phyloP scores from a whole-genome alignment of 1,140 invertebrate species.

The Aporrectodea caliginosa region DNA sequence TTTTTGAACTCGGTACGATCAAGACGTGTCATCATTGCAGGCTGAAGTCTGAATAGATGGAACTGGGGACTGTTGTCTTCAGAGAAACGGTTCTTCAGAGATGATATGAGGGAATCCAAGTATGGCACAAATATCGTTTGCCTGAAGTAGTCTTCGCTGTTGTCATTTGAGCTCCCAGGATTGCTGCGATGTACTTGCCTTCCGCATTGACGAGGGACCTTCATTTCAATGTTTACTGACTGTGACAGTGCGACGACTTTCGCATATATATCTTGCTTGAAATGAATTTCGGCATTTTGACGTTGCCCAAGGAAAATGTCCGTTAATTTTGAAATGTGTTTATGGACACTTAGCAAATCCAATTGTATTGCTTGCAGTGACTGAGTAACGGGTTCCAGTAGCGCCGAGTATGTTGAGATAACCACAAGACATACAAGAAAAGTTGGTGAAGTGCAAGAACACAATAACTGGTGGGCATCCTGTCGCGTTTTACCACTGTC shows the following conservation, averaged over 20 bases:
- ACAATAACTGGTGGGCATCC: background rate
- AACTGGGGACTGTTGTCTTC: background rate
- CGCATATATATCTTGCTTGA: background rate
- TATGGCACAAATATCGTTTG: conserved; percentile 2
- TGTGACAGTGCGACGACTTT: background rate
- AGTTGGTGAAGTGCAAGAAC: too few relatives aligned
- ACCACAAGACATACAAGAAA: background rate
- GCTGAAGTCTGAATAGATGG: too few relatives aligned
- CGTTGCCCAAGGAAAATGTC: too few relatives aligned
- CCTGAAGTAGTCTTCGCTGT: conserved; percentile 1
- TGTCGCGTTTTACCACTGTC: background rate
- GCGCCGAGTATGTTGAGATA: background rate
- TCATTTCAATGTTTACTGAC: background rate
- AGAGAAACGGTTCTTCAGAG: background rate
- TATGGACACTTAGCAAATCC: background rate
- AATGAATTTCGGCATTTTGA: too few relatives aligned
- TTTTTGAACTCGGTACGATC: background rate
- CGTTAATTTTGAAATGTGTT: background rate
- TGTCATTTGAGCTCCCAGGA: too few relatives aligned
- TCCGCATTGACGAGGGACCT: background rate
- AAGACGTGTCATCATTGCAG: background rate
- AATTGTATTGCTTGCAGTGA: too few relatives aligned
- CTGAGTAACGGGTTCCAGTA: background rate
- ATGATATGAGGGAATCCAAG: too few relatives aligned
- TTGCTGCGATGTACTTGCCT: background rate